Conservation (phyloP, 2,797 vertebrate genomes). For the Calcarius lapponicus region DNA sequence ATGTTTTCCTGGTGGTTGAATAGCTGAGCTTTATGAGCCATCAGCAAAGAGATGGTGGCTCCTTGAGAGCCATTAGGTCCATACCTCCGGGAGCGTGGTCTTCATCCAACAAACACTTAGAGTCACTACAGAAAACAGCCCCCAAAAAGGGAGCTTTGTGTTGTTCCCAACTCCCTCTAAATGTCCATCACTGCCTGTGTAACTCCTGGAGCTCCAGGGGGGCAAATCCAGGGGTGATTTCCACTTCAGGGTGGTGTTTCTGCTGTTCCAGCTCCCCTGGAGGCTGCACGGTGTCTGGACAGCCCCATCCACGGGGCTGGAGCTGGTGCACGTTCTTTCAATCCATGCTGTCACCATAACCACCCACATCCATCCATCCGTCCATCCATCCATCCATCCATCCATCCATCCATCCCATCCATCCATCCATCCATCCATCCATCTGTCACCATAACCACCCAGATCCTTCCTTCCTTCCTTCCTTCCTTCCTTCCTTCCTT, state of each 20-base stretch:
- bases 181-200: rapidly evolving
- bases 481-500: no score
- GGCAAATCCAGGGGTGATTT: neutral
- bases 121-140: neutral
- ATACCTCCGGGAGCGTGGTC: neutral
- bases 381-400: no score
- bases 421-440: neutral
- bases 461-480: no score
- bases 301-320: neutral
- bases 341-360: no score
- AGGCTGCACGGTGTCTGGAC: rapidly evolving
- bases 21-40: slow-evolving; percentile 20
- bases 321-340: no score
- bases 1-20: slow-evolving; percentile 27
- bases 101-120: neutral
- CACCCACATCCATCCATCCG: no score
- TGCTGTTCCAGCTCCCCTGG: neutral
- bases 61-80: slow-evolving; percentile 58
- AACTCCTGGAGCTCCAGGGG: neutral
- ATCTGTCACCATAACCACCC: no score
- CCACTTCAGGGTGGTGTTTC: neutral
- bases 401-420: no score
- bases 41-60: slow-evolving; percentile 36
- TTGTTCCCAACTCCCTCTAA: neutral
- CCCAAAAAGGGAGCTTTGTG: neutral